Conservation (phyloP, 2,888 invertebrate genomes). For the Villa cingulata region DNA sequence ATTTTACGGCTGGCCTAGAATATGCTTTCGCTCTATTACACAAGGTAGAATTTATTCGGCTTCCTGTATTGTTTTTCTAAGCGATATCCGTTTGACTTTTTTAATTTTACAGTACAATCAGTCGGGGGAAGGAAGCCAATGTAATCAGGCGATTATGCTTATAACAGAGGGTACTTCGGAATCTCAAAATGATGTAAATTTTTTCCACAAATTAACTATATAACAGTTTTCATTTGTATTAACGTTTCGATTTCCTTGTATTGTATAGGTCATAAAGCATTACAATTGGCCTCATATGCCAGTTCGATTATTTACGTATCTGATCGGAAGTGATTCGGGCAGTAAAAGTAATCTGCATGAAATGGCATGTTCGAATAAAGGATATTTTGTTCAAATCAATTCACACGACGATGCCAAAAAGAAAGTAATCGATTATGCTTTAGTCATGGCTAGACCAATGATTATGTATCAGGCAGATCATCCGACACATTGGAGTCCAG, state of each 20-base stretch:
- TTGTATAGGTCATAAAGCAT: slow-evolving; percentile 45
- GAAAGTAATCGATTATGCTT: slow-evolving; percentile 87
- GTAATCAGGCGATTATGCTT: slow-evolving; percentile 96
- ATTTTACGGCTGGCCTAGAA: slow-evolving; percentile 83
- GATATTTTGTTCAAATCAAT: slow-evolving; percentile 68
- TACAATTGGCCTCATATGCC: slow-evolving; percentile 92
- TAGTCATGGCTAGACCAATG: slow-evolving; percentile 90
- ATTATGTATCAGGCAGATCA: slow-evolving; percentile 86
- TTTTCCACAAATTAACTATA: too few relatives aligned
- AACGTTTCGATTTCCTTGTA: background rate
- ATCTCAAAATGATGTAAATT: slow-evolving; percentile 43
- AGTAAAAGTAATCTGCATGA: slow-evolving; percentile 74
- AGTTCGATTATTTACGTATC: slow-evolving; percentile 90
- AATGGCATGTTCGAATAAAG: slow-evolving; percentile 97
- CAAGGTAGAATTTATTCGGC: too few relatives aligned
- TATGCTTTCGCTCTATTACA: slow-evolving; percentile 85
- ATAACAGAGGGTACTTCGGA: slow-evolving; percentile 85
- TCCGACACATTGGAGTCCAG: slow-evolving; percentile 91
- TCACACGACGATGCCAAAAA: slow-evolving; percentile 77
- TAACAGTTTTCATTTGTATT: too few relatives aligned
- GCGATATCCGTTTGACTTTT: too few relatives aligned
- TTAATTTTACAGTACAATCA: slow-evolving; percentile 60
- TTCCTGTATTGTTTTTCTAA: too few relatives aligned
- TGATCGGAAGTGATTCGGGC: slow-evolving; percentile 85
- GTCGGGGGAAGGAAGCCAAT: slow-evolving; percentile 76